These are phyloP conservation scores for Procapra przewalskii DNA, from an alignment of 2,113 vertebrate genomes.

Conservation along the genomic window DNA sequence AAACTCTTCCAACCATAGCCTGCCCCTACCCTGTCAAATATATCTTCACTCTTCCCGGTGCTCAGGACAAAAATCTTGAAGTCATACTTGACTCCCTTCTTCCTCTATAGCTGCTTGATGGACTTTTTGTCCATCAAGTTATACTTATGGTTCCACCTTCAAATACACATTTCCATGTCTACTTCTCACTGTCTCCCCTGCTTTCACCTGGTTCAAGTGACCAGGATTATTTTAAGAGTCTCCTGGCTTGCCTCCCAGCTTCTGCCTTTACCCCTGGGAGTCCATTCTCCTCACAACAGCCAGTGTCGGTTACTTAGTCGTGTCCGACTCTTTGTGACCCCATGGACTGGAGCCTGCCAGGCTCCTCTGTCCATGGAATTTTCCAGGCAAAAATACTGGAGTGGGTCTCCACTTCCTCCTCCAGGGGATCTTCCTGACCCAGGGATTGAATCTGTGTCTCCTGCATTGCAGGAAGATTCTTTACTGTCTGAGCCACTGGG, in stretches of 20 bases:
- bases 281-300: neutral
- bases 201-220: neutral
- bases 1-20: neutral
- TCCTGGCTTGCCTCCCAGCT: neutral
- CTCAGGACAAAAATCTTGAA: neutral
- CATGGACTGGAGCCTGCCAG: neutral
- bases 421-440: neutral
- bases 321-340: neutral
- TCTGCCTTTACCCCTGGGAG: neutral
- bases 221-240: neutral
- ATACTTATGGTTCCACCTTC: neutral
- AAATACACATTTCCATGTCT: neutral
- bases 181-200: neutral
- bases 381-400: neutral
- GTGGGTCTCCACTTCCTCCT: neutral
- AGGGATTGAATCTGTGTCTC: neutral
- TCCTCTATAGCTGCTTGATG: neutral
- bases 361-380: neutral
- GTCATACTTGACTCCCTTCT: neutral
- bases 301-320: neutral
- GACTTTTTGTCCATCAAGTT: neutral
- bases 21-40: neutral
- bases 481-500: neutral
- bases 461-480: neutral
- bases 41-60: neutral